These are phyloP conservation scores for Melolontha melolontha DNA, from an alignment of 2,888 invertebrate species.

Conservation along the genomic window DNA sequence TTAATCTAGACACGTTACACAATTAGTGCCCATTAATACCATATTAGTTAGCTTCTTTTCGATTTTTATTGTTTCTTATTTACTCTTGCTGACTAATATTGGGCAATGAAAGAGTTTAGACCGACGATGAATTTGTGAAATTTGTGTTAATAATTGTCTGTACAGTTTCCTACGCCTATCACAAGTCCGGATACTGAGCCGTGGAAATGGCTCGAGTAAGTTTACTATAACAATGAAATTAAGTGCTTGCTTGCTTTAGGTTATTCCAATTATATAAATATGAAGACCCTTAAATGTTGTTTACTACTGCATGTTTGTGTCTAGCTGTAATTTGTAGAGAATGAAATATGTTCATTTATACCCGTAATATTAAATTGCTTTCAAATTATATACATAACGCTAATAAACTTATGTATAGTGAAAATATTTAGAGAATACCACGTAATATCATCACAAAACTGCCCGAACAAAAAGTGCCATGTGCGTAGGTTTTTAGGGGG, in stretches of 20 bases:
- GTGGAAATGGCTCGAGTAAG: slow-evolving; percentile 92
- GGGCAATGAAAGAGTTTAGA: background rate
- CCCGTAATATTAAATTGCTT: background rate
- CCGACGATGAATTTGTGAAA: background rate
- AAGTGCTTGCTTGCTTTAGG: slow-evolving; percentile 23
- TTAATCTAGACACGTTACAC: slow-evolving; percentile 10
- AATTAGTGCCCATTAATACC: slow-evolving; percentile 3
- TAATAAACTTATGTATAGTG: too few relatives aligned
- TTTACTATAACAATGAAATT: slow-evolving; percentile 56
- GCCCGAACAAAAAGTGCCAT: too few relatives aligned
- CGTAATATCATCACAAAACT: too few relatives aligned
- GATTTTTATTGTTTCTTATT: slow-evolving; percentile 1
- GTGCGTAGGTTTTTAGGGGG: too few relatives aligned
- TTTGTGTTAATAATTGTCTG: slow-evolving; percentile 54
- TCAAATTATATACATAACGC: too few relatives aligned
- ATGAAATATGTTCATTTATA: background rate
- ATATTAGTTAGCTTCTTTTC: slow-evolving; percentile 36
- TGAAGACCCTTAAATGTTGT: background rate
- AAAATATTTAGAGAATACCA: too few relatives aligned
- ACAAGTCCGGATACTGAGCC: slow-evolving; percentile 90
- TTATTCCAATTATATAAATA: background rate
- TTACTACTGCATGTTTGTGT: slow-evolving; percentile 15
- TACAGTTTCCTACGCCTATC: slow-evolving; percentile 89
- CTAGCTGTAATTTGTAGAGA: background rate
- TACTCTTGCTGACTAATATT: too few relatives aligned